Evolutionary conservation across 2,888 invertebrate species (phyloP).

Genomic region (Melanostoma scalare): DNA sequence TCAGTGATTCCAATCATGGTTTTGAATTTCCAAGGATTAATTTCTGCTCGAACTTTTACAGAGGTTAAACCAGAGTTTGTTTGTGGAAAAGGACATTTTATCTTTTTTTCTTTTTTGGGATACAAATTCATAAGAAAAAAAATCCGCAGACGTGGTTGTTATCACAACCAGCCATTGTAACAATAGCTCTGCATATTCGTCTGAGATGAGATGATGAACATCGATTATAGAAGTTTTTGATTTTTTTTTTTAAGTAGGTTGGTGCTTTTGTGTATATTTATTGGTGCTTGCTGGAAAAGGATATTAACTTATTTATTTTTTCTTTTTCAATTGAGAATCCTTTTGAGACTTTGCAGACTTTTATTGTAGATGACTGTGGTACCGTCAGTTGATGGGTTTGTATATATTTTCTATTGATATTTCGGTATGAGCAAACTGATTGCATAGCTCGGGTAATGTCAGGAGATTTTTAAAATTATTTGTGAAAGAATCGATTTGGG

Average conservation of each 20-base stretch:
- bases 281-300: no score
- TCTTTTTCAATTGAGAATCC: conserved; percentile 30
- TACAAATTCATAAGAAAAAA: conserved; percentile 40
- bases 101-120: conserved; percentile 1
- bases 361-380: not conserved
- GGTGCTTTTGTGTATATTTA: conserved; percentile 6
- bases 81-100: not conserved
- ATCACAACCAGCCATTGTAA: conserved; percentile 42
- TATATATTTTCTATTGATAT: conserved; percentile 10
- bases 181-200: conserved; percentile 24
- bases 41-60: conserved; percentile 52
- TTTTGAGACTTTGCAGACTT: conserved; percentile 10
- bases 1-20: conserved; percentile 57
- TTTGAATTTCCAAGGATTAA: conserved; percentile 62
- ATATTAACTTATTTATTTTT: not conserved
- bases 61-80: conserved; percentile 20
- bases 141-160: conserved; percentile 48
- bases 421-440: conserved; percentile 1
- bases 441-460: conserved; percentile 4
- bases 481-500: not conserved
- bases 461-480: conserved; percentile 6
- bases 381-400: not conserved
- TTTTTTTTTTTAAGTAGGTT: not conserved
- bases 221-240: conserved; percentile 37
- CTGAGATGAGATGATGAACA: conserved; percentile 18